These are phyloP conservation scores for Dascillus cervinus DNA, from an alignment of 2,888 invertebrate species.

Conservation along the genomic window DNA sequence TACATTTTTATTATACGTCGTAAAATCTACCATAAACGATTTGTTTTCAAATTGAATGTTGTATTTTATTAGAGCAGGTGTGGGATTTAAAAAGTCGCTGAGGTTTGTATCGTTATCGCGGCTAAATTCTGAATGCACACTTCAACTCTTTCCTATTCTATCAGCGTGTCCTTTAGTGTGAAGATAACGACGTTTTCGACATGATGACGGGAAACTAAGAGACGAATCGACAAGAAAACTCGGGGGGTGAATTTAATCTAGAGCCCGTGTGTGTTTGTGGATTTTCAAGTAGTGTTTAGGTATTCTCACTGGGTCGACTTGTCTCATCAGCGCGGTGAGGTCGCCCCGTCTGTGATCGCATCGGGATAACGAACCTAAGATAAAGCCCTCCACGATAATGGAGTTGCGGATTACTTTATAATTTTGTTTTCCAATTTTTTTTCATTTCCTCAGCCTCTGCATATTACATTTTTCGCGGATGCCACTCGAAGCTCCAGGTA, in stretches of 20 bases:
- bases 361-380: conserved; percentile 32
- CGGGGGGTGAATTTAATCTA: conserved; percentile 41
- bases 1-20: background rate
- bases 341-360: conserved; percentile 30
- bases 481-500: background rate
- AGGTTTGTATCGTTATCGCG: conserved; percentile 14
- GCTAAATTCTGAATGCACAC: conserved; percentile 17
- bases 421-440: conserved; percentile 10
- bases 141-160: conserved; percentile 33
- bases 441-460: background rate
- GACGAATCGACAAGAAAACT: conserved; percentile 40
- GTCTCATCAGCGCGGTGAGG: conserved; percentile 36
- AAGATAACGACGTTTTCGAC: conserved; percentile 42
- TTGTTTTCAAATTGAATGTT: conserved; percentile 6
- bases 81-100: conserved; percentile 8
- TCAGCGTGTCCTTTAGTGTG: conserved; percentile 35
- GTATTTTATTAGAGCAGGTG: background rate
- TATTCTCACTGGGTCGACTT: conserved; percentile 38
- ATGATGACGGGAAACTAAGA: conserved; percentile 40
- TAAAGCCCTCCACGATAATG: conserved; percentile 22
- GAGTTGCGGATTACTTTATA: conserved; percentile 21
- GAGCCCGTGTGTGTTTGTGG: conserved; percentile 38
- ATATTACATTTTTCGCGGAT: background rate
- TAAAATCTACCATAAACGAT: background rate
- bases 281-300: conserved; percentile 44